Evolutionary conservation across 2,797 vertebrate species (phyloP).

Genomic region (Neosilurus mollespiculum): DNA sequence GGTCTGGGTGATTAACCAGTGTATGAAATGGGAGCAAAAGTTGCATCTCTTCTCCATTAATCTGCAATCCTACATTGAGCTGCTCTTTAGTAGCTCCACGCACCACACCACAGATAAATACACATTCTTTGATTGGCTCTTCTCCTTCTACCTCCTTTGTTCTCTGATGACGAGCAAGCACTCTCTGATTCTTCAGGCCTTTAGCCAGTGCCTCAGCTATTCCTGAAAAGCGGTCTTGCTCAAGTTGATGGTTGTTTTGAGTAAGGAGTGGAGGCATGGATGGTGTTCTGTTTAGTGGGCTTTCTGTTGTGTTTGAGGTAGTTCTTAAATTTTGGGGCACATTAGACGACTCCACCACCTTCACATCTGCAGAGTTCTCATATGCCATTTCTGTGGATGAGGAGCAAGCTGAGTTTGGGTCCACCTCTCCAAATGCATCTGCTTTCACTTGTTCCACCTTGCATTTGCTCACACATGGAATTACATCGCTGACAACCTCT

Average conservation of each 20-base stretch:
- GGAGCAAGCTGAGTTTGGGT: conserved; percentile 76
- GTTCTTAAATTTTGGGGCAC: conserved; percentile 56
- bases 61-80: conserved; percentile 78
- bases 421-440: conserved; percentile 61
- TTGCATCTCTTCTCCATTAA: conserved; percentile 73
- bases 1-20: conserved; percentile 54
- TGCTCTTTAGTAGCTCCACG: conserved; percentile 75
- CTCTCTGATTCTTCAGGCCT: conserved; percentile 83
- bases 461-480: conserved; percentile 53
- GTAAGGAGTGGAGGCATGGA: conserved; percentile 36
- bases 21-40: conserved; percentile 70
- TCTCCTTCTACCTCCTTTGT: conserved; percentile 53
- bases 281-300: conserved; percentile 41
- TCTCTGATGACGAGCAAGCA: conserved; percentile 73
- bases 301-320: conserved; percentile 47
- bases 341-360: conserved; percentile 64
- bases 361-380: conserved; percentile 80
- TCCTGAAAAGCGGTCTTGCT: conserved; percentile 54
- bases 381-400: conserved; percentile 87
- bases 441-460: conserved; percentile 57
- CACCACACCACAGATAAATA: conserved; percentile 82
- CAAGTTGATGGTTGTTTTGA: conserved; percentile 54
- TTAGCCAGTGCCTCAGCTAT: conserved; percentile 74
- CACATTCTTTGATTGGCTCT: conserved; percentile 45
- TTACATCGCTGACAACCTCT: conserved; percentile 30